Evolutionary conservation across 2,113 vertebrate species (phyloP).

Genomic region (Spheniscus mendiculus): DNA sequence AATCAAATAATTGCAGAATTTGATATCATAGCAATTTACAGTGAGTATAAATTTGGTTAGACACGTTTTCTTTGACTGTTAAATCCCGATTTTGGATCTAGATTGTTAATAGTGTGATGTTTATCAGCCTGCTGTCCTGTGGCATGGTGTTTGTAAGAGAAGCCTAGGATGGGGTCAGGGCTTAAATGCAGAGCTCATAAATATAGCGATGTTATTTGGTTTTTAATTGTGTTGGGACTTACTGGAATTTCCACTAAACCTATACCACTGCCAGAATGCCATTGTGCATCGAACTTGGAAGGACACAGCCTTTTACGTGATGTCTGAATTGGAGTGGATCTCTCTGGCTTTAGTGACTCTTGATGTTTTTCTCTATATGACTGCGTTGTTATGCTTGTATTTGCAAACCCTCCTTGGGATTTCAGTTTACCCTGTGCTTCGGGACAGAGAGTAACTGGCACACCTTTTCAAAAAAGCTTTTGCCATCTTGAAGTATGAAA

Average conservation of each 20-base stretch:
- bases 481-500: not conserved
- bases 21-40: not conserved
- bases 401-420: not conserved
- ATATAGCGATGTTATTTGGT: rapidly evolving
- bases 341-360: not conserved
- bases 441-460: not conserved
- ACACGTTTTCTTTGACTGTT: not conserved
- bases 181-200: not conserved
- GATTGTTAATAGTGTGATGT: not conserved
- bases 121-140: not conserved
- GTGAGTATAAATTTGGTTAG: not conserved
- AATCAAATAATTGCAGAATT: not conserved
- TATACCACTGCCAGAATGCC: rapidly evolving
- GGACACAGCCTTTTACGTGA: not conserved
- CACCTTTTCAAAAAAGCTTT: not conserved
- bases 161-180: not conserved
- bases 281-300: not conserved
- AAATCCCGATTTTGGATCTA: not conserved
- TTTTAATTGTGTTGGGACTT: not conserved
- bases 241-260: not conserved
- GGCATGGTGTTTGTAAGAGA: not conserved
- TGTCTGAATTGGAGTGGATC: not conserved
- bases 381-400: not conserved
- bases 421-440: not conserved
- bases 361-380: not conserved